Evolutionary conservation across 1,140 invertebrate genomes (phyloP).

Genomic region (Caerostris darwini): DNA sequence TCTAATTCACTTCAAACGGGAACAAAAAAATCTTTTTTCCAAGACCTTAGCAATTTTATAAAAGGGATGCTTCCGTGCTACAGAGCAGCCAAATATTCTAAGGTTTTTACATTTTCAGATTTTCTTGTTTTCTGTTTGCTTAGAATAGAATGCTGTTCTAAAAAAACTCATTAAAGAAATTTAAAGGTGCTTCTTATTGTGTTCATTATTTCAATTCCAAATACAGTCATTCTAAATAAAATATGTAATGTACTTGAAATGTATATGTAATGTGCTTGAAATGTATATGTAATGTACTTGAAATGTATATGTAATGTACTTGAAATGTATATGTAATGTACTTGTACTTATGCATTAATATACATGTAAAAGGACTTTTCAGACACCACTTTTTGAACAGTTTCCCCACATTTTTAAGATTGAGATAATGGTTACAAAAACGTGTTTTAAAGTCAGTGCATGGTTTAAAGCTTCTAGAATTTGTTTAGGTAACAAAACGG

Average conservation of each 20-base stretch:
- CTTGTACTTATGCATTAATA: too few relatives aligned
- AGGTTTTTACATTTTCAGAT: not conserved
- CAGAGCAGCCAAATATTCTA: slow-evolving; percentile 3
- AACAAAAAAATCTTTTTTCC: not conserved
- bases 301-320: too few relatives aligned
- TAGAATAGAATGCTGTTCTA: slow-evolving; percentile 13
- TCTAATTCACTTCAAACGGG: slow-evolving; percentile 51
- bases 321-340: too few relatives aligned
- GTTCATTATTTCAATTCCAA: slow-evolving; percentile 1
- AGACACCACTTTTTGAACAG: too few relatives aligned
- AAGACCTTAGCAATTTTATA: slow-evolving; percentile 10
- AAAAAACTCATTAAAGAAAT: slow-evolving; percentile 30
- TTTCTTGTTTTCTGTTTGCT: not conserved
- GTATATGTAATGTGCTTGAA: too few relatives aligned
- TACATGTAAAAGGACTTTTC: too few relatives aligned
- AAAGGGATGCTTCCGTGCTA: not conserved
- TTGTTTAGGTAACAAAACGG: too few relatives aligned
- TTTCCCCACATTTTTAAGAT: too few relatives aligned
- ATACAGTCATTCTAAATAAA: not conserved
- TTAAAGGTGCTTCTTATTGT: slow-evolving; percentile 24
- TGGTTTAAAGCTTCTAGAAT: too few relatives aligned
- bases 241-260: not conserved
- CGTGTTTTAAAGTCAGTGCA: too few relatives aligned
- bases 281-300: too few relatives aligned
- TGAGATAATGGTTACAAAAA: too few relatives aligned